Evolutionary conservation across 2,113 vertebrate genomes (phyloP).

Genomic region (Clupea harengus): DNA sequence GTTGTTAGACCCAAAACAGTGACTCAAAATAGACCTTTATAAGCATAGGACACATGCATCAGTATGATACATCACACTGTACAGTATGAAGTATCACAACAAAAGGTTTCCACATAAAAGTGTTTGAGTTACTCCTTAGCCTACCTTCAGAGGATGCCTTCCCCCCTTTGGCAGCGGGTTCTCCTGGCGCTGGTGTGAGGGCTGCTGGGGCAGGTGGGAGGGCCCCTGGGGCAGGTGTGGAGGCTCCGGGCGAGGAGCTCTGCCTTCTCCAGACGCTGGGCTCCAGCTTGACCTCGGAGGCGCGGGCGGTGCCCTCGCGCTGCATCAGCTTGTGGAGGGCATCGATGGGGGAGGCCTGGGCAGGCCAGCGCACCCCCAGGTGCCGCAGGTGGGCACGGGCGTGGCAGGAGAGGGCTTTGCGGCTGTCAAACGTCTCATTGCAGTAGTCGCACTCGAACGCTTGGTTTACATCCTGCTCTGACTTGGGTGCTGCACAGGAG

Average conservation of each 20-base stretch:
- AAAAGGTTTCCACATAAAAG: no score
- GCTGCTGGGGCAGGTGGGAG: slow-evolving; percentile 39
- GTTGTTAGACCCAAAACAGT: no score
- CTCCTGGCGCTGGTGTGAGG: background rate
- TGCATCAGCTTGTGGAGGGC: slow-evolving; percentile 82
- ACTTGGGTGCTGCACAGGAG: background rate
- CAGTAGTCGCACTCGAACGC: slow-evolving; percentile 88
- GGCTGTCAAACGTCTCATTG: slow-evolving; percentile 88
- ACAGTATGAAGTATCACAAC: no score
- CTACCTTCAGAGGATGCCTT: background rate
- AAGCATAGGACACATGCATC: no score
- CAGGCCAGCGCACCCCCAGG: slow-evolving; percentile 84
- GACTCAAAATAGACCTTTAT: no score
- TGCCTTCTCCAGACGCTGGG: slow-evolving; percentile 20
- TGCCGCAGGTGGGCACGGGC: slow-evolving; percentile 87
- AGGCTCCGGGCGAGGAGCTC: slow-evolving; percentile 35
- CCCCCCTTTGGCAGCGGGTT: background rate
- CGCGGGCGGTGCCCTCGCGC: slow-evolving; percentile 68
- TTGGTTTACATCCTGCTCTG: slow-evolving; percentile 69
- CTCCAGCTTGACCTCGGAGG: slow-evolving; percentile 70
- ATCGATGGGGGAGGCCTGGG: slow-evolving; percentile 86
- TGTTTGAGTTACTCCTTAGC: background rate
- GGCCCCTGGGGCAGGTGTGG: slow-evolving; percentile 48
- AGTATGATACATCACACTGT: no score
- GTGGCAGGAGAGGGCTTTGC: slow-evolving; percentile 90